These are phyloP conservation scores for Opisthocomus hoazin DNA, from an alignment of 2,113 vertebrate species.

Conservation along the genomic window DNA sequence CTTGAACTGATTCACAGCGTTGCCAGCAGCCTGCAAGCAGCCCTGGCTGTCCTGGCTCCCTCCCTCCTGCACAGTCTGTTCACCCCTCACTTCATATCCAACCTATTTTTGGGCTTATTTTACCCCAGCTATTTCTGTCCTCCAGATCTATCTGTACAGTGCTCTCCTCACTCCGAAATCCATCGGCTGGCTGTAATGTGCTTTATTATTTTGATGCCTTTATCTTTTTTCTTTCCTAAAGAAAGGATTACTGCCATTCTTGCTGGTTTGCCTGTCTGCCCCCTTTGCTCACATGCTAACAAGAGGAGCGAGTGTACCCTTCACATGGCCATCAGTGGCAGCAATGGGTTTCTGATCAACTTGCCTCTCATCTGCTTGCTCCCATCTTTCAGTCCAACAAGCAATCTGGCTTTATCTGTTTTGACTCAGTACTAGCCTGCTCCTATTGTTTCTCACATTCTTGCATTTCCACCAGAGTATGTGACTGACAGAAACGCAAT, in stretches of 20 bases:
- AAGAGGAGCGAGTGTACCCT: background rate
- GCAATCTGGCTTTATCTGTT: conserved; percentile 36
- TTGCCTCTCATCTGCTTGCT: background rate
- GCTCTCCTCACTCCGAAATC: background rate
- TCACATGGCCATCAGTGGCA: background rate
- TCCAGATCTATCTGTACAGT: background rate
- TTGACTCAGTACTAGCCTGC: background rate
- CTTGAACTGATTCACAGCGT: background rate
- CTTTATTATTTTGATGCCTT: background rate
- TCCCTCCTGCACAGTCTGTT: accelerated
- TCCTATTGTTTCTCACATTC: conserved; percentile 55
- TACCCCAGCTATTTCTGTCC: background rate
- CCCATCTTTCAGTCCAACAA: conserved; percentile 3
- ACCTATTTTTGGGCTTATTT: background rate
- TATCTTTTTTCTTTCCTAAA: background rate
- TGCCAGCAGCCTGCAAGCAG: background rate
- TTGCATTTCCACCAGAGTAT: conserved; percentile 23
- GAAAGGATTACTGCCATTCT: background rate
- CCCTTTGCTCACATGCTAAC: background rate
- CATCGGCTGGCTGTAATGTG: background rate
- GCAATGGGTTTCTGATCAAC: background rate
- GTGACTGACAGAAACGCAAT: conserved; percentile 18
- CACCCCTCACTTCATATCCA: background rate
- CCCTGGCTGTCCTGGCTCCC: accelerated
- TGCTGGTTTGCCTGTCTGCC: background rate